Evolutionary conservation across 1,140 invertebrate species (phyloP), one percentile per base, ranked within the genome.

Genomic region (Monochamus saltuarius): DNA sequence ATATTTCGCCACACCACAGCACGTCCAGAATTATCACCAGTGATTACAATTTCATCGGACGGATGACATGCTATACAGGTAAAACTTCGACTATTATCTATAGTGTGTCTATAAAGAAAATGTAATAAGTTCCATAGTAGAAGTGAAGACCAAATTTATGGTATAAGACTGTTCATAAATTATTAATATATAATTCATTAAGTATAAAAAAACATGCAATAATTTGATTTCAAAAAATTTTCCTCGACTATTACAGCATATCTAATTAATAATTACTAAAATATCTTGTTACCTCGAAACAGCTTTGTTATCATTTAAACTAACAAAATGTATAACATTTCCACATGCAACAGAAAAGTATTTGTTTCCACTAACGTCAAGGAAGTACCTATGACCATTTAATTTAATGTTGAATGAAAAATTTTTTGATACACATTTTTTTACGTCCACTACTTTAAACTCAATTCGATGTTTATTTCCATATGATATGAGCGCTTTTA

Each of bases 1-100:
- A 85, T 74, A 57, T 83, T 78, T 63, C 80, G 82, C 85, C 87
- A 91, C 29, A 92, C 64, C 17, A 86, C 56, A 29, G 92, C 83
- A 57, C 84, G 75, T 2, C 91, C 91, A 59, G 75, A 79, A 36
- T 77, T 74, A 77, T 90, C 88, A 38, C 89, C 91, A 11, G 85
- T 87, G 4, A 89, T 87, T 4, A 91, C 77, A 64, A 82, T 77
- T 67, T 83, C 76, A 53, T 90, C 86, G 34, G 70, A 73, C 2
- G 89, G 87, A 81, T 92, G 89, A 61, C 84, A 84, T 1, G 82
- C 78, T 11, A 93, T 79, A 71, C 86, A 89, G 0, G 86, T 90
- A 39, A 91, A 82, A 1, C 68, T 65, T 61, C 79, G 42, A 4
- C 50, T 56, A n/a, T 59, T 74, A 43, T 70, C 68, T 59, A 77